Evolutionary conservation across 2,797 vertebrate species (phyloP).

Genomic region (Clarias laeviceps): DNA sequence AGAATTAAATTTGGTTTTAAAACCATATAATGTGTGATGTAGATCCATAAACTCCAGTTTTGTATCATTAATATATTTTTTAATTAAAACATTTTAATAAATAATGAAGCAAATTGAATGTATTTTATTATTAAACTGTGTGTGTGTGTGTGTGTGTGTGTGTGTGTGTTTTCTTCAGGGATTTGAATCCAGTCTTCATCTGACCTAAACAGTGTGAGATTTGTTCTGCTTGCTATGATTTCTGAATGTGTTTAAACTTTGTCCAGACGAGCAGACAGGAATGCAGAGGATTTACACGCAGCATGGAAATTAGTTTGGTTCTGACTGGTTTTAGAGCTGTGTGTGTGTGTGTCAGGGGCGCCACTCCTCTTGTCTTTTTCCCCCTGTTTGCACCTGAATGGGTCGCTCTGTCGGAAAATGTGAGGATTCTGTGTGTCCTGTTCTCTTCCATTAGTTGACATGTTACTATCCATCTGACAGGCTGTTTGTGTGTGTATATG

Average conservation of each 20-base stretch:
- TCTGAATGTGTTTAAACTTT: neutral
- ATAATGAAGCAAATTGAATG: no score
- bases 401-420: slow-evolving; percentile 38
- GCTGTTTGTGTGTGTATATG: neutral
- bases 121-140: no score
- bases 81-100: no score
- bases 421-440: slow-evolving; percentile 38
- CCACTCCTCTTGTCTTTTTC: slow-evolving; percentile 57
- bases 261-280: slow-evolving; percentile 21
- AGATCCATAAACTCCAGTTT: no score
- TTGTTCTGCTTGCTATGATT: neutral
- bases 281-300: slow-evolving; percentile 11
- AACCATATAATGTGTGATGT: no score
- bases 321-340: neutral
- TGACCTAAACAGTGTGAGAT: neutral
- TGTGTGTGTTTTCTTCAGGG: no score
- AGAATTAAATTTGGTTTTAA: no score
- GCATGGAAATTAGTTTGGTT: neutral
- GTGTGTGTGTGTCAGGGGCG: neutral
- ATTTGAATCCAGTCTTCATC: neutral
- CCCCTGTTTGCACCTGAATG: slow-evolving; percentile 76
- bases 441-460: slow-evolving; percentile 8
- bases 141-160: no score
- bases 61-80: no score
- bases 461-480: slow-evolving; percentile 3